Percentiles rank a stretch among this genome's conserved stretches.
Conservation (phyloP, 1,140 invertebrate species). For the Saxidomus purpurata region DNA sequence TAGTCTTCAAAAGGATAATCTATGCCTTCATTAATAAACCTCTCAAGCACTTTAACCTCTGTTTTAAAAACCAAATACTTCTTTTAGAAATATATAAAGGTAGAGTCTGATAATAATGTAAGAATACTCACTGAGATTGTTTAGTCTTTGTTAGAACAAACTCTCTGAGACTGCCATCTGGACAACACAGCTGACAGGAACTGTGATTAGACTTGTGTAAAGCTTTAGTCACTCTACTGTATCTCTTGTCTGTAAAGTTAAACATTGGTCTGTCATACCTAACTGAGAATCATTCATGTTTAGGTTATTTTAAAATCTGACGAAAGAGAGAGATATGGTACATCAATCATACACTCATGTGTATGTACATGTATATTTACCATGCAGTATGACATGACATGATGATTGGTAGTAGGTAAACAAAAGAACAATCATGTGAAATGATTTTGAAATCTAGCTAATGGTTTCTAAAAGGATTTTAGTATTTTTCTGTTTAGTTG, state of each 20-base stretch:
- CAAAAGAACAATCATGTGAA: no score
- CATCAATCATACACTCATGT: constrained; percentile 58
- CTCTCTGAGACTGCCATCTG: constrained; percentile 91
- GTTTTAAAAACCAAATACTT: background rate
- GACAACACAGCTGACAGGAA: constrained; percentile 93
- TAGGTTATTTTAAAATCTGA: background rate
- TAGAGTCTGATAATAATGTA: no score
- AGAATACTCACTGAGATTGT: background rate
- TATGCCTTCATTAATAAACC: background rate
- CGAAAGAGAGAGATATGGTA: constrained; percentile 91
- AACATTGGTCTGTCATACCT: no score
- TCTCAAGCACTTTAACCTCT: background rate
- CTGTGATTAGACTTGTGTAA: constrained; percentile 90
- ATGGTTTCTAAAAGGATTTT: no score
- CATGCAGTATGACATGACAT: no score
- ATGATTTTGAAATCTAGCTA: no score
- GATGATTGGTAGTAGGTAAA: no score
- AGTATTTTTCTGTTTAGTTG: no score
- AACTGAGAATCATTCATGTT: background rate
- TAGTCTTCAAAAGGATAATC: background rate
- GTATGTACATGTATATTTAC: no score
- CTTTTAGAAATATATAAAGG: background rate
- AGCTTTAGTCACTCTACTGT: constrained; percentile 88
- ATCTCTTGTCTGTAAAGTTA: background rate
- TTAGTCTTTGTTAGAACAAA: constrained; percentile 90